A percentile compares a stretch with the other conserved stretches of the same genome.
These are phyloP conservation scores for Callaeas wilsoni DNA, from an alignment of 2,113 vertebrate genomes.

Conservation along the genomic window DNA sequence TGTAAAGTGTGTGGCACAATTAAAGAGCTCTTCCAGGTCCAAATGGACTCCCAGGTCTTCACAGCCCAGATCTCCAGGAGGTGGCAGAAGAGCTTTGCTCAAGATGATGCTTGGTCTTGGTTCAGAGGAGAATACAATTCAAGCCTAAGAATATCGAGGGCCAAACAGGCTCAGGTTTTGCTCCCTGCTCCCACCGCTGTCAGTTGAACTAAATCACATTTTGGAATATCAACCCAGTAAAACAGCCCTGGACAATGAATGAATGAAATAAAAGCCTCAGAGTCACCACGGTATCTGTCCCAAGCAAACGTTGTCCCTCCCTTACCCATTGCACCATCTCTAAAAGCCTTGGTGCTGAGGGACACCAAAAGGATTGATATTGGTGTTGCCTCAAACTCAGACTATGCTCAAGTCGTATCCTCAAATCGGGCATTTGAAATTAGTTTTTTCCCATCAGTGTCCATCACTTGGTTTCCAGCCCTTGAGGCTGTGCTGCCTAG, in stretches of 20 bases:
- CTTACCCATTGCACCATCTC: neutral
- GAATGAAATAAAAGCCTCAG: neutral
- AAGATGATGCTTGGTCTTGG: neutral
- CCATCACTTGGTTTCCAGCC: neutral
- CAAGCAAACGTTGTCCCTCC: neutral
- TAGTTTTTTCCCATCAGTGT: neutral
- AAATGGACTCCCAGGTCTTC: neutral
- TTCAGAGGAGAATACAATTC: neutral
- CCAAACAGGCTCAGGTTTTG: neutral
- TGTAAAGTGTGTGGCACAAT: neutral
- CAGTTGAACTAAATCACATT: neutral
- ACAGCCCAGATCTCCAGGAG: slow-evolving; percentile 8
- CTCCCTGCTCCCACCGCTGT: neutral
- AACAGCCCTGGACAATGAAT: neutral
- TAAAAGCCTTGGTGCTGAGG: neutral
- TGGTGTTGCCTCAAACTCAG: neutral
- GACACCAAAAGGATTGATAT: neutral
- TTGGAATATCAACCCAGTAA: neutral
- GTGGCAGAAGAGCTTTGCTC: slow-evolving; percentile 48
- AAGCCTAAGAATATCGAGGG: neutral
- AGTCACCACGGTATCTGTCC: neutral
- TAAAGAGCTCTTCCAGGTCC: neutral
- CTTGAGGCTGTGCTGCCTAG: neutral
- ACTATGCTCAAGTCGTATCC: neutral
- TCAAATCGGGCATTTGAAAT: neutral